These are phyloP conservation scores for Lophotis ruficrista DNA, from an alignment of 2,113 vertebrate genomes.

Conservation along the genomic window DNA sequence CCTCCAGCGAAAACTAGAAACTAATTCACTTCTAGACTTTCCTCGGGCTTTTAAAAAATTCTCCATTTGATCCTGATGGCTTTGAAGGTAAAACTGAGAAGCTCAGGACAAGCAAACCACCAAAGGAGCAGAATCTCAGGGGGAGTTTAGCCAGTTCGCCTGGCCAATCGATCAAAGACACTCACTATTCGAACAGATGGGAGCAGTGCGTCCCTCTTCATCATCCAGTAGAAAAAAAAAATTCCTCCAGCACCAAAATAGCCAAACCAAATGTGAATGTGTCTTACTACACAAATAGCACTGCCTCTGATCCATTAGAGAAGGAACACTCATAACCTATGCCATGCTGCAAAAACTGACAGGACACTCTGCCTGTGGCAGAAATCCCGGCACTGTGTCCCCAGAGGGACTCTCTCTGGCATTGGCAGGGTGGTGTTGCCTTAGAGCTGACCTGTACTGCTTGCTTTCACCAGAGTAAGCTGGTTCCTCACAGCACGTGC, in stretches of 20 bases:
- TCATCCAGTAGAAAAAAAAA: neutral
- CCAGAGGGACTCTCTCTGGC: neutral
- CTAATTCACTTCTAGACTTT: neutral
- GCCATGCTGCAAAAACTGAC: neutral
- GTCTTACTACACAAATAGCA: neutral
- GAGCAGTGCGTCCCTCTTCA: neutral
- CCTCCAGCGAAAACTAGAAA: neutral
- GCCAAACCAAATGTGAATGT: neutral
- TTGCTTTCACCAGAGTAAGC: neutral
- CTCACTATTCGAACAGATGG: neutral
- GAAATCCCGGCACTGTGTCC: neutral
- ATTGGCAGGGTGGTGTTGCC: neutral
- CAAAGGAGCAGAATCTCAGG: neutral
- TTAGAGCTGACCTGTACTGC: neutral
- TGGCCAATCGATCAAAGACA: neutral
- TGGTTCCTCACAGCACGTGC: neutral
- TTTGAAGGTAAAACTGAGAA: neutral
- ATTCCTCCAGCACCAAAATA: neutral
- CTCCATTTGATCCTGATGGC: neutral
- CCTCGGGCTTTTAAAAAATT: neutral
- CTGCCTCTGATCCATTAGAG: neutral
- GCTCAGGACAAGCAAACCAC: neutral
- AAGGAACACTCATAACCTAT: neutral
- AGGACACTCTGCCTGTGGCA: neutral
- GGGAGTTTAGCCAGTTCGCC: neutral